Conservation (phyloP, 2,113 vertebrate species). For the Catharus bicknelli region DNA sequence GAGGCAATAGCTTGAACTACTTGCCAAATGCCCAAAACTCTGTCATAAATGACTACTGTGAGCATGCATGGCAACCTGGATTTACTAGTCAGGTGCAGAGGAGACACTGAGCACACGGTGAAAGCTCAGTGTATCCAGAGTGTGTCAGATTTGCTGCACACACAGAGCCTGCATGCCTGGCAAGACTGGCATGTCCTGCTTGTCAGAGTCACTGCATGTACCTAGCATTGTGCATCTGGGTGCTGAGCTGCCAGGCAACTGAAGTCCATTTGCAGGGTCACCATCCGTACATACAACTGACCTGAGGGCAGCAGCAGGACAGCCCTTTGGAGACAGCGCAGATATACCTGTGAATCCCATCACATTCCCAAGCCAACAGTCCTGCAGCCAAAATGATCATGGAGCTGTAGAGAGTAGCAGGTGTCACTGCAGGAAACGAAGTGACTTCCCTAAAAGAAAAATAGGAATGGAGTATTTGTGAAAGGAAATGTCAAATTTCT, state of each 20-base stretch:
- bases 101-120: neutral
- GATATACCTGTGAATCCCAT: neutral
- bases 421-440: neutral
- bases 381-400: neutral
- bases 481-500: neutral
- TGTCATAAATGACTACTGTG: rapidly evolving
- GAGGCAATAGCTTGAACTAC: neutral
- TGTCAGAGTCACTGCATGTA: rapidly evolving
- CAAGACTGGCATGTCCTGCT: neutral
- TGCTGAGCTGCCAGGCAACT: neutral
- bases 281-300: neutral
- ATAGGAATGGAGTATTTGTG: neutral
- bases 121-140: neutral
- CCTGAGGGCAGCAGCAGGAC: neutral
- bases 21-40: neutral
- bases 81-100: neutral
- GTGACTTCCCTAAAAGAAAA: neutral
- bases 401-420: neutral
- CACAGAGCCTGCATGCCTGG: rapidly evolving
- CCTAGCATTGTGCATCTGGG: neutral
- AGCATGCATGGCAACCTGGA: neutral
- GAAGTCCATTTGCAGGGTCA: neutral
- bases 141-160: neutral
- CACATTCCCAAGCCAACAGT: neutral
- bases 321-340: neutral